phyloP scores from a whole-genome alignment of 2,888 invertebrate species.

The Aphidoletes aphidimyza region DNA sequence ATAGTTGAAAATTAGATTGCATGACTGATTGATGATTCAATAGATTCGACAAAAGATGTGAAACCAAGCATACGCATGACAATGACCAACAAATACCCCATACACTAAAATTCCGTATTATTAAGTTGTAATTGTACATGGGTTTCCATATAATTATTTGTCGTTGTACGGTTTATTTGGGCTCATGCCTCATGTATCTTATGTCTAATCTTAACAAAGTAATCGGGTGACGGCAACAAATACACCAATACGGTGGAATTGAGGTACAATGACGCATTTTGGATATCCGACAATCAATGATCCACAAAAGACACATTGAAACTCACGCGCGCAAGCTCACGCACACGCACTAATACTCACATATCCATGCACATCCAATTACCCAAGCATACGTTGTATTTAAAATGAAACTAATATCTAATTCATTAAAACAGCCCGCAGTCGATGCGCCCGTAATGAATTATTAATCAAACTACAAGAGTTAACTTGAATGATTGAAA shows the following conservation, averaged over 20 bases:
- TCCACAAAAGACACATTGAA: background rate
- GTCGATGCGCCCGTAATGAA: conserved; percentile 19
- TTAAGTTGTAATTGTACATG: background rate
- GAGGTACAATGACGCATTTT: no score
- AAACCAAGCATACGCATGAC: background rate
- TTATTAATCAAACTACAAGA: background rate
- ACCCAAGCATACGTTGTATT: background rate
- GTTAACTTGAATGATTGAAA: conserved; percentile 5
- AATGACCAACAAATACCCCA: background rate
- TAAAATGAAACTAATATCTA: conserved; percentile 42
- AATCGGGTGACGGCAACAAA: no score
- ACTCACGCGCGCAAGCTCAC: no score
- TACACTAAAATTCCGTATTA: background rate
- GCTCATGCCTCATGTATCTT: background rate
- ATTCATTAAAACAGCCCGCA: background rate
- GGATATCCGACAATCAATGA: conserved; percentile 24
- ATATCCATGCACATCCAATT: no score
- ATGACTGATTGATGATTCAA: conserved; percentile 1
- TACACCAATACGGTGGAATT: no score
- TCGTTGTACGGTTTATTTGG: background rate
- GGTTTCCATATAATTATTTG: conserved; percentile 11
- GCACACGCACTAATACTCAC: no score
- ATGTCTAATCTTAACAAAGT: background rate
- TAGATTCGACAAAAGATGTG: background rate
- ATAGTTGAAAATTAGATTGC: background rate